Evolutionary conservation across 2,113 vertebrate species (phyloP).

Genomic region (Hypomesus transpacificus): DNA sequence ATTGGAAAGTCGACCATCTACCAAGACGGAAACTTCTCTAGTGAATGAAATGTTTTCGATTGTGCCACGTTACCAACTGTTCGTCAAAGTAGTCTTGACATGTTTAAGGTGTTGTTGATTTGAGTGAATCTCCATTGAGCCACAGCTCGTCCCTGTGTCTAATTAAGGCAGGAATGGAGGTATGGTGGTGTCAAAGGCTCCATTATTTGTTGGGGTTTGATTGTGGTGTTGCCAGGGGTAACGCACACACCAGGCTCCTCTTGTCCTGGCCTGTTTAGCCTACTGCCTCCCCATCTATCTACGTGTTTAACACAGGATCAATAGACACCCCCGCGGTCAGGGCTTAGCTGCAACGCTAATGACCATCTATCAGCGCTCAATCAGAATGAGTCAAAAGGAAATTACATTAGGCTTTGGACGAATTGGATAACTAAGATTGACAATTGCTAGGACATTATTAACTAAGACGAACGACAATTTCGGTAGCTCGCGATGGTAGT

Average conservation of each 20-base stretch:
- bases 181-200: background rate
- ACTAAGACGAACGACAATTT: conserved; percentile 55
- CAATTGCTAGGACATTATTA: conserved; percentile 57
- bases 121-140: background rate
- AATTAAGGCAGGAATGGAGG: too few relatives aligned
- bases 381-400: conserved; percentile 69
- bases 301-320: conserved; percentile 63
- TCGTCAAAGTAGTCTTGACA: conserved; percentile 11
- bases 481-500: conserved; percentile 54
- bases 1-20: too few relatives aligned
- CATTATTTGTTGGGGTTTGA: conserved; percentile 26
- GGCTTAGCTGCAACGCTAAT: conserved; percentile 59
- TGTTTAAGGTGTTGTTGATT: background rate
- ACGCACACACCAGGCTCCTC: conserved; percentile 16
- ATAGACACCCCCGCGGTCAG: conserved; percentile 62
- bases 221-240: conserved; percentile 47
- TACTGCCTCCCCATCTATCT: conserved; percentile 50
- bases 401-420: conserved; percentile 55
- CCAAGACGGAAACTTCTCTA: too few relatives aligned
- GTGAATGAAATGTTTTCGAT: too few relatives aligned
- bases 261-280: background rate
- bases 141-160: conserved; percentile 9
- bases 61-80: background rate
- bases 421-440: conserved; percentile 59
- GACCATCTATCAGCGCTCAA: conserved; percentile 63